These are phyloP conservation scores for Oscheius sp. DNA, from an alignment of 2,888 invertebrate genomes.

Conservation along the genomic window DNA sequence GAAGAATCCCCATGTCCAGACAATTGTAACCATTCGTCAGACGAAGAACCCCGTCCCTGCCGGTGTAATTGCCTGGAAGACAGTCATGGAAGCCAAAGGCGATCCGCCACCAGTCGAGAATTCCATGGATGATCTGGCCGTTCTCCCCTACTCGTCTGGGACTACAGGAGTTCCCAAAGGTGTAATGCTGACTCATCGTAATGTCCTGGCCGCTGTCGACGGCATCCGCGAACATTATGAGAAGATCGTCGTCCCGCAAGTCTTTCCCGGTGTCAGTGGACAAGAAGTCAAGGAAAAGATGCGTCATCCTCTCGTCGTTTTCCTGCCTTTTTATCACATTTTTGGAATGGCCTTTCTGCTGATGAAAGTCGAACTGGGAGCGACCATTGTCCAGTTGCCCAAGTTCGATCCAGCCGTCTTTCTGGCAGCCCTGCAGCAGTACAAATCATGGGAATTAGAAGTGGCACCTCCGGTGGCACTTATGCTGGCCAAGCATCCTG, in stretches of 20 bases:
- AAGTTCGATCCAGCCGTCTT: slow-evolving; percentile 26
- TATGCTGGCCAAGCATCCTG: slow-evolving; percentile 29
- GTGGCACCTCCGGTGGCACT: slow-evolving; percentile 16
- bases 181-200: slow-evolving; percentile 17
- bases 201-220: slow-evolving; percentile 4
- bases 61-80: neutral
- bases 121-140: slow-evolving; percentile 8
- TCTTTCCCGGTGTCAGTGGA: neutral
- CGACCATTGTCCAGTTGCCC: slow-evolving; percentile 12
- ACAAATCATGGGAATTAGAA: slow-evolving; percentile 7
- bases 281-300: neutral
- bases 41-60: neutral
- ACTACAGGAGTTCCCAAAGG: slow-evolving; percentile 29
- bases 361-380: neutral
- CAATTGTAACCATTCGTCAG: slow-evolving; percentile 5
- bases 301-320: neutral
- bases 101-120: neutral
- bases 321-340: slow-evolving; percentile 27
- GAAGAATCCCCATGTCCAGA: slow-evolving; percentile 15
- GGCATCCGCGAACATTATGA: slow-evolving; percentile 12
- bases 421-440: slow-evolving; percentile 1
- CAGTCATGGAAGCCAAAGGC: slow-evolving; percentile 5
- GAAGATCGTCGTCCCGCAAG: slow-evolving; percentile 1
- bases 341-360: slow-evolving; percentile 9
- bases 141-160: slow-evolving; percentile 20